These are phyloP conservation scores for Cryptoleucopteryx plumbea DNA, from an alignment of 2,113 vertebrate species.

Conservation along the genomic window DNA sequence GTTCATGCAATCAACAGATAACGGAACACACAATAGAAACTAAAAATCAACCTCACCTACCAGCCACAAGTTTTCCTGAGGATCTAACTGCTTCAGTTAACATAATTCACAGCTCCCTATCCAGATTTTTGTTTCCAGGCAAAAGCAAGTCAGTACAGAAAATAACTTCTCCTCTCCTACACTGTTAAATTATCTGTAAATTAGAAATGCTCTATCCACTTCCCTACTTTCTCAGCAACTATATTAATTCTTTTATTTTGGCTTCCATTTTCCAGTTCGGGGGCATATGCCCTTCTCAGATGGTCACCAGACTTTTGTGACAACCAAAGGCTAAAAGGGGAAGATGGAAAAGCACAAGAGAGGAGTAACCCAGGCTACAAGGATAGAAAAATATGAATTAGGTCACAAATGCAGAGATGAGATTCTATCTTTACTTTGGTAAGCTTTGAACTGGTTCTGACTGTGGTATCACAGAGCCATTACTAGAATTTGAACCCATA, in stretches of 20 bases:
- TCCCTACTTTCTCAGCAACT: not conserved
- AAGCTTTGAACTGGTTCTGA: not conserved
- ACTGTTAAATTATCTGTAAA: not conserved
- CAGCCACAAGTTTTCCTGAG: not conserved
- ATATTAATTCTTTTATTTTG: not conserved
- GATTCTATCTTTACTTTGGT: not conserved
- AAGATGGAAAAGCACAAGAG: not conserved
- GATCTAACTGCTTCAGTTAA: not conserved
- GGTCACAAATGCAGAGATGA: not conserved
- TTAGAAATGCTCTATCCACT: not conserved
- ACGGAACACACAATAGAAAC: not conserved
- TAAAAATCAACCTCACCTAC: not conserved
- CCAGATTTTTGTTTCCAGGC: not conserved
- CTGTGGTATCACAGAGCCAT: not conserved
- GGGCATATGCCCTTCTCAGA: not conserved
- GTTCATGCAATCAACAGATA: not conserved
- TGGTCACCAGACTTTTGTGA: not conserved
- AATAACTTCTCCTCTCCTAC: not conserved
- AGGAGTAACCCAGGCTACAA: not conserved
- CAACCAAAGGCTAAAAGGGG: not conserved
- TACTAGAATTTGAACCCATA: not conserved
- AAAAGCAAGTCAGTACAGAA: not conserved
- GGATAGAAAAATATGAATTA: not conserved
- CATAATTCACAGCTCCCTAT: not conserved
- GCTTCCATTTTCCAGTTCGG: not conserved